These are phyloP conservation scores for Luscinia megarhynchos DNA, from an alignment of 2,797 vertebrate species.

Conservation along the genomic window DNA sequence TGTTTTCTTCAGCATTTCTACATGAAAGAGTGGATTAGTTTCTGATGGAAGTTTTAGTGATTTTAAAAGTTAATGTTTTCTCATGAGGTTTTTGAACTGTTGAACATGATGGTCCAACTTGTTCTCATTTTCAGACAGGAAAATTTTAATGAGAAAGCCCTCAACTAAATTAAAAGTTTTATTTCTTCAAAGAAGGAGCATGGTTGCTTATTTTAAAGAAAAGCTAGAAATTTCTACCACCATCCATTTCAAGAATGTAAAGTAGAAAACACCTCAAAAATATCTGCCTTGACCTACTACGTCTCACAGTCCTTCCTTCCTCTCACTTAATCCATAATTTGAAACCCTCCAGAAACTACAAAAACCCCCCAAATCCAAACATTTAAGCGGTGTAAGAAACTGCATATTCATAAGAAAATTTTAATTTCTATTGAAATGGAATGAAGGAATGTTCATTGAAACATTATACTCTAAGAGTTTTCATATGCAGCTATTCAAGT, in stretches of 20 bases:
- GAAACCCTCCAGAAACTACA: not conserved
- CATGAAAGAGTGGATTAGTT: constrained; percentile 40
- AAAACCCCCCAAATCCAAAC: not conserved
- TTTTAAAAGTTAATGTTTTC: constrained; percentile 64
- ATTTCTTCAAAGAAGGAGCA: not conserved
- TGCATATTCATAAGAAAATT: not conserved
- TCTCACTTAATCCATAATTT: not conserved
- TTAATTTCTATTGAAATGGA: not conserved
- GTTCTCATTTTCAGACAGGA: not conserved
- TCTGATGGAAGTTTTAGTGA: constrained; percentile 45
- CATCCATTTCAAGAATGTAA: not conserved
- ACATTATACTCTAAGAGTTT: constrained; percentile 9
- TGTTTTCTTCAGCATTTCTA: constrained; percentile 69
- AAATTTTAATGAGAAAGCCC: not conserved
- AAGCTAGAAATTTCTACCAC: not conserved
- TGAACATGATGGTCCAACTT: constrained; percentile 4
- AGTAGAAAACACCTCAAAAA: not conserved
- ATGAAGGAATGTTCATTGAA: not conserved
- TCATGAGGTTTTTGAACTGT: constrained; percentile 34
- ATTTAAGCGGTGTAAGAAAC: not conserved
- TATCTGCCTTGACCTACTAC: not conserved
- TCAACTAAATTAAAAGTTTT: not conserved
- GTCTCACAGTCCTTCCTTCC: not conserved
- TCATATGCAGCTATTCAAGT: constrained; percentile 40
- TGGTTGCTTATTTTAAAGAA: not conserved